A percentile compares a stretch with the other conserved stretches of the same genome.
Evolutionary conservation across 2,888 invertebrate genomes (phyloP).

Genomic region (Apoderus coryli): DNA sequence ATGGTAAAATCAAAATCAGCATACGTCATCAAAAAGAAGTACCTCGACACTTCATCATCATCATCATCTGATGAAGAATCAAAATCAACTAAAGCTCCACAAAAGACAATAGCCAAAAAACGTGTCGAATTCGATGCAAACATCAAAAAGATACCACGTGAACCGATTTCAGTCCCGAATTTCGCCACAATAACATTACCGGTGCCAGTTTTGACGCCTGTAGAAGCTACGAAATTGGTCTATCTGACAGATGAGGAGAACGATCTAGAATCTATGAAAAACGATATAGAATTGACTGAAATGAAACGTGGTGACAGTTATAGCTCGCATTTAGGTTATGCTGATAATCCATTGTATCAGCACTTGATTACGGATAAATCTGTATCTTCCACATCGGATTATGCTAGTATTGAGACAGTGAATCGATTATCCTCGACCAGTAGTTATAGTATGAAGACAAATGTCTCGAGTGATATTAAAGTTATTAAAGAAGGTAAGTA

Average conservation of each 20-base stretch:
- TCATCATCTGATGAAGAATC: constrained; percentile 24
- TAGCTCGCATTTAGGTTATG: constrained; percentile 38
- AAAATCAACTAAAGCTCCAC: constrained; percentile 18
- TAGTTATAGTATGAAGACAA: constrained; percentile 33
- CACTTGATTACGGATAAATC: constrained; percentile 39
- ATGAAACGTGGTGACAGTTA: constrained; percentile 38
- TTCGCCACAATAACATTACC: constrained; percentile 46
- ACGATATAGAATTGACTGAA: constrained; percentile 39
- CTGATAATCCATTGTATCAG: constrained; percentile 36
- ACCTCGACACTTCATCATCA: constrained; percentile 26
- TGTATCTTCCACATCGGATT: constrained; percentile 57
- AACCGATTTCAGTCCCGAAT: constrained; percentile 62
- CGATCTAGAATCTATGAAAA: constrained; percentile 13
- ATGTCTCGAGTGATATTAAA: constrained; percentile 29
- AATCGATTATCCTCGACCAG: constrained; percentile 39
- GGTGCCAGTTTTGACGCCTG: constrained; percentile 50
- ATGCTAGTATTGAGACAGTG: constrained; percentile 58
- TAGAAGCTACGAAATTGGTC: constrained; percentile 51
- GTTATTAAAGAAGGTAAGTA: constrained; percentile 22
- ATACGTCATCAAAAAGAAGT: constrained; percentile 39
- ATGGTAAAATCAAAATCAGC: constrained; percentile 45
- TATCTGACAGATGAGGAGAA: constrained; percentile 48
- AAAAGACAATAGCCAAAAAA: too few relatives aligned
- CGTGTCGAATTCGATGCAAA: constrained; percentile 29
- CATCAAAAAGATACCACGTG: constrained; percentile 39